phyloP scores from a whole-genome alignment of 2,797 vertebrate species.

The Gymnoscopelus microlampas region DNA sequence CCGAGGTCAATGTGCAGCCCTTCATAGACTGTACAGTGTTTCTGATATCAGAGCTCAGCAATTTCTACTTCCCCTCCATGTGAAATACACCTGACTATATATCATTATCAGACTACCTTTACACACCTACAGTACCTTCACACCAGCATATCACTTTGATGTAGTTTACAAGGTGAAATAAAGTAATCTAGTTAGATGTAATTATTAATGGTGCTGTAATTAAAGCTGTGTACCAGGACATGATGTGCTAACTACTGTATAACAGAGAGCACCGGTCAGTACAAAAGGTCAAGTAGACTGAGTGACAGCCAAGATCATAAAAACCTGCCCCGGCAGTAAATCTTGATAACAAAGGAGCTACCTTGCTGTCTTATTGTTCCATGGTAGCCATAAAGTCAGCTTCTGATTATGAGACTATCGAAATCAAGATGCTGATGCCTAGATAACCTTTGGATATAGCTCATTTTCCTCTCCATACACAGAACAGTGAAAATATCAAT shows the following conservation, averaged over 20 bases:
- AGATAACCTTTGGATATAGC: neutral
- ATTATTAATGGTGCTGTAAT: slow-evolving; percentile 47
- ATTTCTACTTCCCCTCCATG: neutral
- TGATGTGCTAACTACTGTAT: neutral
- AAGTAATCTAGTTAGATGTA: slow-evolving; percentile 35
- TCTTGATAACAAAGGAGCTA: slow-evolving; percentile 49
- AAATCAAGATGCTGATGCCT: neutral
- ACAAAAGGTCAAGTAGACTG: slow-evolving; percentile 45
- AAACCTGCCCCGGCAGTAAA: slow-evolving; percentile 26
- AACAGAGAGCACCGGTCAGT: slow-evolving; percentile 21
- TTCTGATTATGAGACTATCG: slow-evolving; percentile 24
- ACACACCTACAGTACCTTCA: slow-evolving; percentile 1
- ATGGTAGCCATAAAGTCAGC: slow-evolving; percentile 40
- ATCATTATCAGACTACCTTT: slow-evolving; percentile 34
- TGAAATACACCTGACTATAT: neutral
- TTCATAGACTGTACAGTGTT: neutral
- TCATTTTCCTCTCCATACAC: neutral
- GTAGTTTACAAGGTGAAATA: neutral
- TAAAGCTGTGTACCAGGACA: slow-evolving; percentile 10
- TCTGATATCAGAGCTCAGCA: neutral
- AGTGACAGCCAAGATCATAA: slow-evolving; percentile 41
- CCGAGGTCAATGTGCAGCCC: neutral
- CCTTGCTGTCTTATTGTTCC: slow-evolving; percentile 21
- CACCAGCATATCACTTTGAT: slow-evolving; percentile 10
- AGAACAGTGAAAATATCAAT: no score